A percentile compares a stretch with the other conserved stretches of the same genome.
These are phyloP conservation scores for Cathartes aura DNA, from an alignment of 2,113 vertebrate species.

Conservation along the genomic window DNA sequence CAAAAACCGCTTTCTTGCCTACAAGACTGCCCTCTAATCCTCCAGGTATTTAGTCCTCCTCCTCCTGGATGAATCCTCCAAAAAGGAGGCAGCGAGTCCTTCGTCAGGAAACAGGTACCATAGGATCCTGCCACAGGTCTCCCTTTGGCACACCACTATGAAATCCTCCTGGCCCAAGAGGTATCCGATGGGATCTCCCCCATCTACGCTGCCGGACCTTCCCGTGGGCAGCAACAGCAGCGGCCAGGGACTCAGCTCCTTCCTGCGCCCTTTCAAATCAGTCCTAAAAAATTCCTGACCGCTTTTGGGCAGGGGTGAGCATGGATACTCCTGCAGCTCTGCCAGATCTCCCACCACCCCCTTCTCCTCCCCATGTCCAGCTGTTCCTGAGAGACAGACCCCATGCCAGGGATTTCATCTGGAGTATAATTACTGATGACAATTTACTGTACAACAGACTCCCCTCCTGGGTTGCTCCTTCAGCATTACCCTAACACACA, in stretches of 20 bases:
- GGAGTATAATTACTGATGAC: neutral
- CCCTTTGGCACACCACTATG: neutral
- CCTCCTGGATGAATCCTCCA: neutral
- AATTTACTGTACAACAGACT: neutral
- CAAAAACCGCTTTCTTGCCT: neutral
- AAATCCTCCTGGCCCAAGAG: neutral
- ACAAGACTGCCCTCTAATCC: neutral
- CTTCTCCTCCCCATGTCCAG: neutral
- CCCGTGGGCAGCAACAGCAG: neutral
- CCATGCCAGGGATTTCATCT: neutral
- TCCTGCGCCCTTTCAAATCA: neutral
- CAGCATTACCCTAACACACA: neutral
- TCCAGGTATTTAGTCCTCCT: neutral
- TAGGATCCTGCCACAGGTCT: neutral
- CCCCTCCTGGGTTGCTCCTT: neutral
- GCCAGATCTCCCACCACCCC: neutral
- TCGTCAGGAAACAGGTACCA: neutral
- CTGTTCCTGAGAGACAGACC: neutral
- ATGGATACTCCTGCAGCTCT: neutral
- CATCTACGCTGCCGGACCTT: neutral
- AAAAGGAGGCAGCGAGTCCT: neutral
- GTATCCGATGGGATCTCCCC: fast-evolving
- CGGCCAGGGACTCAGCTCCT: neutral
- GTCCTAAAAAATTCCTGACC: neutral
- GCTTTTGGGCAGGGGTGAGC: neutral